Percentiles rank a stretch among this genome's conserved stretches.
phyloP scores from a whole-genome alignment of 2,113 vertebrate genomes.

The Forbesichthys papilliferus region DNA sequence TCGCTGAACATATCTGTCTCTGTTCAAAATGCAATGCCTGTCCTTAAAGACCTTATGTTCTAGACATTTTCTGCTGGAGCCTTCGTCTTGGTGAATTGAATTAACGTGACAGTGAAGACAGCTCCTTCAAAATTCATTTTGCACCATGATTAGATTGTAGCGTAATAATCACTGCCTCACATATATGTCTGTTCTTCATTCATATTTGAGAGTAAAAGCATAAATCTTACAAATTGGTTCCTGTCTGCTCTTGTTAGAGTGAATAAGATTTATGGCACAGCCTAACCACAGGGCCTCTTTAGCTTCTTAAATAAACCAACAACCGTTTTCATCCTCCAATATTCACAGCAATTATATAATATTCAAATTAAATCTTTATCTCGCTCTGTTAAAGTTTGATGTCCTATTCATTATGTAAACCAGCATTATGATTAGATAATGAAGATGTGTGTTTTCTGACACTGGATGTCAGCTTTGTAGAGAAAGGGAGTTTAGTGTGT shows the following conservation, averaged over 20 bases:
- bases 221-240: conserved; percentile 75
- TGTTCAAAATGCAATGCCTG: conserved; percentile 57
- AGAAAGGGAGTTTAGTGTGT: conserved; percentile 19
- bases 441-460: conserved; percentile 13
- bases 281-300: conserved; percentile 42
- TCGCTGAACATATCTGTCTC: conserved; percentile 63
- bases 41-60: conserved; percentile 62
- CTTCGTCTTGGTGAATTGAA: conserved; percentile 68
- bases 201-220: conserved; percentile 72
- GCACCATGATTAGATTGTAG: conserved; percentile 73
- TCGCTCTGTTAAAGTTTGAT: conserved; percentile 48
- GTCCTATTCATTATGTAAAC: conserved; percentile 57
- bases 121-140: conserved; percentile 80
- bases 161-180: conserved; percentile 62
- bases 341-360: conserved; percentile 39
- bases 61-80: conserved; percentile 64
- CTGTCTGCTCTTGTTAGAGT: conserved; percentile 72
- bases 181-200: conserved; percentile 70
- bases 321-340: conserved; percentile 37
- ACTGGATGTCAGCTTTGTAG: conserved; percentile 24
- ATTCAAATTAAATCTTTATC: conserved; percentile 58
- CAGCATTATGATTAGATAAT: conserved; percentile 52
- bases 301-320: conserved; percentile 42
- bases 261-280: conserved; percentile 69
- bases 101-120: conserved; percentile 69